Base-by-base conservation (phyloP, 1,140 invertebrate genomes). In the Acromyrmex charruanus region DNA sequence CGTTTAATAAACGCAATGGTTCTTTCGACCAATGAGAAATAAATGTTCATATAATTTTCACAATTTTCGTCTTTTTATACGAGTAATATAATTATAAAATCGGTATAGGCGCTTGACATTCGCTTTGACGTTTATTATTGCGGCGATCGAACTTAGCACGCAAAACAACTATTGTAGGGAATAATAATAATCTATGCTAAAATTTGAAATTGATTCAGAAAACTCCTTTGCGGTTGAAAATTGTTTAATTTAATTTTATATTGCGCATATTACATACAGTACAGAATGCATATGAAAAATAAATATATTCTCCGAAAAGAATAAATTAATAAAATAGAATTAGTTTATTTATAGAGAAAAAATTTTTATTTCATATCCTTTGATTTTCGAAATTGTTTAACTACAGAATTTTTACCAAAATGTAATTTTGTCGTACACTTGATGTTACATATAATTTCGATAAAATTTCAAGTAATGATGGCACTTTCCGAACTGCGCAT, bases 51-150 rank as follows among this genome's bases (percentile, higher is more conserved):
- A 39, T 75, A 84, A 84, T 84, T 84, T 74, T 84, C 69, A 74
- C 69, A 74, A 84, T 84, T 84, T 84, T 84, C 58, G 28, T 84
- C 55, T 18, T 39, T 84, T 71, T 25, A 58, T 58, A 21, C 12
- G 74, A 84, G 55, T 84, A 63, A 84, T 75, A 61, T 75, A 84
- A 84, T 84, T 84, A 74, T 74, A 75, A 84, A 84, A 75, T 75
- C 80, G 12, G 74, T 84, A 49, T 61, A 61, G n/a, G n/a, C 69
- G n/a, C 28, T 84, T 84, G 44, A 61, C 44, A 35, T 74, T 84
- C 44, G 39, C 55, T 84, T 75, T 84, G 53, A 74, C 39, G n/a
- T 84, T 84, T 74, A 84, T 75, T 61, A 75, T 75, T 44, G 28
- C 28, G 2, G 16, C 21, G 55, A 74, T 84, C 69, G n/a, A 63